phyloP scores from a whole-genome alignment of 2,888 invertebrate genomes.

The Alloplasta piceator region DNA sequence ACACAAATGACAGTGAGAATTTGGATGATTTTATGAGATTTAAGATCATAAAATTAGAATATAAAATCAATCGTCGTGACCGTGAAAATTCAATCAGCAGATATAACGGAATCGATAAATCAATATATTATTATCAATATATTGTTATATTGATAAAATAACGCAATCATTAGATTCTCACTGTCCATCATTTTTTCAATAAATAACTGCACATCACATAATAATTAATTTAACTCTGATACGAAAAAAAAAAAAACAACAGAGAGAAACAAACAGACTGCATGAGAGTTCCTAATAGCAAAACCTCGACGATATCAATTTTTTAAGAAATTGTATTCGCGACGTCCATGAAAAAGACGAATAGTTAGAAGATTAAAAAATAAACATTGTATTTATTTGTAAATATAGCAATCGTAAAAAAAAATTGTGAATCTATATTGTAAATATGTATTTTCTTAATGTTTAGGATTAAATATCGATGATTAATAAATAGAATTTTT shows the following conservation, averaged over 20 bases:
- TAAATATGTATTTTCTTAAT: slow-evolving; percentile 46
- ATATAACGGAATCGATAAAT: not conserved
- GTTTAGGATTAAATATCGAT: slow-evolving; percentile 26
- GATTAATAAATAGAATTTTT: not conserved
- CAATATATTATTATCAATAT: too few relatives aligned
- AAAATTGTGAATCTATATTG: slow-evolving; percentile 18
- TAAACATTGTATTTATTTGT: slow-evolving; percentile 81
- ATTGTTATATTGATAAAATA: not conserved
- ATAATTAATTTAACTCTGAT: slow-evolving; percentile 37
- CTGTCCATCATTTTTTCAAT: not conserved
- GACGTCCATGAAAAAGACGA: slow-evolving; percentile 54
- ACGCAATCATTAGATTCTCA: not conserved
- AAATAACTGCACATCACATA: slow-evolving; percentile 12
- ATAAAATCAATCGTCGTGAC: not conserved
- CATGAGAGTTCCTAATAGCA: slow-evolving; percentile 81
- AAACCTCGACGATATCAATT: slow-evolving; percentile 53
- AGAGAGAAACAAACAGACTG: slow-evolving; percentile 81
- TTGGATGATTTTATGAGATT: not conserved
- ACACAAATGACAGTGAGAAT: slow-evolving; percentile 23
- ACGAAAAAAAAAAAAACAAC: slow-evolving; percentile 41
- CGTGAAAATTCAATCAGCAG: not conserved
- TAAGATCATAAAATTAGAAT: not conserved
- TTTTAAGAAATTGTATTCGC: slow-evolving; percentile 37
- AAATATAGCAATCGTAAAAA: slow-evolving; percentile 67
- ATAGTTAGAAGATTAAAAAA: slow-evolving; percentile 19